Conservation (phyloP, 2,113 vertebrate species). For the Geococcyx californianus region DNA sequence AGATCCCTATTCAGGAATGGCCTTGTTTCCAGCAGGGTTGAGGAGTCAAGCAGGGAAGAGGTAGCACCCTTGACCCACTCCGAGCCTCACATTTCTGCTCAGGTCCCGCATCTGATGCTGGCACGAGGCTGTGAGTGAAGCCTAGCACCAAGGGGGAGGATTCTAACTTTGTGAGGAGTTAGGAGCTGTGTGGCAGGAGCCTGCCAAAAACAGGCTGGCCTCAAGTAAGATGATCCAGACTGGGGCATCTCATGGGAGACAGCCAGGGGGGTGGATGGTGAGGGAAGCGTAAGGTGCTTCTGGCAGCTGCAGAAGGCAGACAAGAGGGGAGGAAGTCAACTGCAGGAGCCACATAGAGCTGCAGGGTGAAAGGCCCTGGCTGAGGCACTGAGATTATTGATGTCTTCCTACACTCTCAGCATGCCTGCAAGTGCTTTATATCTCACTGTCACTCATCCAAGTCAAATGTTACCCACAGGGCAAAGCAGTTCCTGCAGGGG, state of each 20-base stretch:
- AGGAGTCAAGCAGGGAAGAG: background rate
- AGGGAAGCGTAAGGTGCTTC: background rate
- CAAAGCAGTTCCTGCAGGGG: background rate
- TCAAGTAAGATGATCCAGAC: background rate
- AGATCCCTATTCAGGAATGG: background rate
- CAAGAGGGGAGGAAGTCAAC: background rate
- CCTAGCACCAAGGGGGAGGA: background rate
- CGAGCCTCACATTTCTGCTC: background rate
- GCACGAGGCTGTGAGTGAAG: background rate
- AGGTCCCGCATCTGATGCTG: background rate
- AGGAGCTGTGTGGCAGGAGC: background rate
- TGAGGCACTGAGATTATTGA: background rate
- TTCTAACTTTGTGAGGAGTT: background rate
- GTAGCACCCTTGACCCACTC: rapidly evolving
- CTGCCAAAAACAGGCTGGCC: background rate
- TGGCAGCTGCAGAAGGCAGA: background rate
- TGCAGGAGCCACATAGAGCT: background rate
- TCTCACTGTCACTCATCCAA: background rate
- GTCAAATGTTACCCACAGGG: background rate
- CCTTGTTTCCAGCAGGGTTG: background rate
- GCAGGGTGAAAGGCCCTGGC: background rate
- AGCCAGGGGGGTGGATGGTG: background rate
- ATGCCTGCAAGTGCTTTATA: background rate
- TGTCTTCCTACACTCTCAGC: background rate
- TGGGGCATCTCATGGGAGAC: background rate